Evolutionary conservation across 2,797 vertebrate genomes (phyloP), one percentile per base, ranked within the genome.

Genomic region (Florisuga fusca): DNA sequence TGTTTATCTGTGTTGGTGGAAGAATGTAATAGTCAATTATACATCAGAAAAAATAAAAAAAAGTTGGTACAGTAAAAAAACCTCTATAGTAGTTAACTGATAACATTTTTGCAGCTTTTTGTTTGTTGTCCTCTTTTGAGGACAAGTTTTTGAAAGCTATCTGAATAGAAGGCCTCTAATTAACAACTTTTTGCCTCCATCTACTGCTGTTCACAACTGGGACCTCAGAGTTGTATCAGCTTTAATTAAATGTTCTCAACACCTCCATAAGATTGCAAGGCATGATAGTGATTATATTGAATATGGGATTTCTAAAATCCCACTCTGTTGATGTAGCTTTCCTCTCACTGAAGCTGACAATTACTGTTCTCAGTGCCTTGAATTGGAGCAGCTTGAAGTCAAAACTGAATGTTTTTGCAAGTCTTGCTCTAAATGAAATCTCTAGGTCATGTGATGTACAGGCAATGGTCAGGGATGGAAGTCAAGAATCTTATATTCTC

Each of bases 241-340:
- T 87, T 92, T 95, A 92, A 95, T 92, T 87, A 91, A 83, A 86
- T 67, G 78, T 68, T 84, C 72, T 84, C 38, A 38, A 45, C 53
- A 58, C 48, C 79, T 84, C 53, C 58, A 26, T 51, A 51, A 80
- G 55, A 38, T 55, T 72, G 69, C 63, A 58, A 57, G 15, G 18
- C 85, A 29, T 51, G 33, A 46, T 43, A 54, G 68, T n/a, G 67
- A 79, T 54, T 72, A 54, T 93, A 84, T 76, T 91, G 87, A 89
- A 51, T 15, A 8, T 68, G 89, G 82, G 86, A 77, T 89, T 95
- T 94, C 74, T 54, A 75, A 58, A 94, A 55, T 61, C 86, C 64
- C 64, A 5, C 58, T 25, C 9, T 45, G 43, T 22, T 78, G 64
- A 27, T 58, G 64, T n/a, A 36, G 36, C 50, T 80, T 66, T 93